Base-by-base conservation (phyloP, 2,888 invertebrate species). In the Tetragnatha montana region DNA sequence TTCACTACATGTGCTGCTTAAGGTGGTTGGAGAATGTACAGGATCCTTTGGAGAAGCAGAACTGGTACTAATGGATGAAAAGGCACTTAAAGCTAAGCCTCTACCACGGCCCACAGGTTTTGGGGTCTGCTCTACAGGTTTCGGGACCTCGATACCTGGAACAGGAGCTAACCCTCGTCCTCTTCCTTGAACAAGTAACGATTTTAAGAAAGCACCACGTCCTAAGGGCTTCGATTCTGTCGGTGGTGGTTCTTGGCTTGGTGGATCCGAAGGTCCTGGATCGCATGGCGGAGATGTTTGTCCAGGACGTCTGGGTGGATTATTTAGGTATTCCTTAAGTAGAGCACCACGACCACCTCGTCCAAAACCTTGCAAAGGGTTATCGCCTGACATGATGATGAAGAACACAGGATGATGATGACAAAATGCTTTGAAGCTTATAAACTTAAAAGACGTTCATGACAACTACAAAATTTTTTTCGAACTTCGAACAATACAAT, bases 331-430 rank as follows among this genome's bases (percentile, higher is more conserved):
- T 35, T 80, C 89, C 1, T 85, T 50, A 2, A 91, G 22, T 0
- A 85, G 8, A 7, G 91, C 91, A 6, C 91, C 91, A 49, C 91
- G 71, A 12, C 91, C 91, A 19, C 91, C 91, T 35, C 91, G 76
- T 8, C 91, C 91, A 75, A 79, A 85, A 6, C 81, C 82, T 78
- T 81, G 70, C 0, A 21, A 19, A 75, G 87, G 87, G 3, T 74
- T 87, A n/a, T 87, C 50, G 7, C 76, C 81, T 14, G 87, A 74
- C 87, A 87, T 87, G 35, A 60, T 85, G 10, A 35, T 35, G 35
- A 35, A 35, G 35, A 35, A 60, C 60, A 17, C 60, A 10, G 60
- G 17, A 60, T 60, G 60, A 4, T 10, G 12, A 17, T 60, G 14
- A 60, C 7, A 60, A 60, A 8, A 60, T 60, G 60, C 60, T 10